Conservation (phyloP, 1,140 invertebrate species). For the Ips typographus region DNA sequence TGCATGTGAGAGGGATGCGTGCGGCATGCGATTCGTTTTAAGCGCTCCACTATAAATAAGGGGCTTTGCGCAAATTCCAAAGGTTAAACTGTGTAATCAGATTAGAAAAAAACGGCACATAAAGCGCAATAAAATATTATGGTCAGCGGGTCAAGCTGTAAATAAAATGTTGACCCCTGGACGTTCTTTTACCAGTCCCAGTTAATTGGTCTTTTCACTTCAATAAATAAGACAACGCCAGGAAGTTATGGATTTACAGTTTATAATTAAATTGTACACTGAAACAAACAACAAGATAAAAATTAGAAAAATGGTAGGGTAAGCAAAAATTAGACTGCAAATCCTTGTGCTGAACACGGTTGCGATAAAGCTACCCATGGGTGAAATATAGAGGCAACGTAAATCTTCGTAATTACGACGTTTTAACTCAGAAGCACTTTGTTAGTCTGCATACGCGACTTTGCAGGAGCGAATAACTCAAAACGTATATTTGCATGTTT, state of each 20-base stretch:
- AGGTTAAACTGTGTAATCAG: conserved; percentile 31
- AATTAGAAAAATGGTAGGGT: too few relatives aligned
- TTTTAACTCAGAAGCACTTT: conserved; percentile 11
- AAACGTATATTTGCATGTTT: conserved; percentile 3
- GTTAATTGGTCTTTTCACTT: too few relatives aligned
- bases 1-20: conserved; percentile 27
- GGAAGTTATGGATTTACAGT: too few relatives aligned
- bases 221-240: too few relatives aligned
- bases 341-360: too few relatives aligned
- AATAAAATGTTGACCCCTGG: conserved; percentile 1
- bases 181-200: too few relatives aligned
- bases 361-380: conserved; percentile 5
- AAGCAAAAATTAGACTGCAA: neutral
- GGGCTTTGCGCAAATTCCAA: conserved; percentile 33
- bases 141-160: conserved; percentile 25
- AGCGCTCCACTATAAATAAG: conserved; percentile 25
- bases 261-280: too few relatives aligned
- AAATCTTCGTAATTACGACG: conserved; percentile 15
- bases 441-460: conserved; percentile 7
- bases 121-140: conserved; percentile 28
- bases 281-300: too few relatives aligned
- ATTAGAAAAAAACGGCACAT: conserved; percentile 31
- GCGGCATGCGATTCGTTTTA: conserved; percentile 26
- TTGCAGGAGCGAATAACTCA: conserved; percentile 9
- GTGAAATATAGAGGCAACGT: neutral